phyloP scores from a whole-genome alignment of 2,113 vertebrate species.

The Jaculus jaculus region DNA sequence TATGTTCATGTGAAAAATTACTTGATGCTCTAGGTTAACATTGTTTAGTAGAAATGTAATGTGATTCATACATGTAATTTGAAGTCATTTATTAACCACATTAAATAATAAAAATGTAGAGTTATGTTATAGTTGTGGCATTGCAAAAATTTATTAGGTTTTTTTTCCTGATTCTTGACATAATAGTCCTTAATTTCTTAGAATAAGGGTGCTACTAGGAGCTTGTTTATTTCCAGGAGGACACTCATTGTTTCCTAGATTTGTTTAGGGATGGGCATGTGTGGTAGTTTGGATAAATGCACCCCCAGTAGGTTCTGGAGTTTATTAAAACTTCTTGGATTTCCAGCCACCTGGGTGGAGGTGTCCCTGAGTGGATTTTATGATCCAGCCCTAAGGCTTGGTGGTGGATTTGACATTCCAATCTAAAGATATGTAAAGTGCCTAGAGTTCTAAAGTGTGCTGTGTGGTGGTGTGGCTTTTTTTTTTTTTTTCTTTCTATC shows the following conservation, averaged over 20 bases:
- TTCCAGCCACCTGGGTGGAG: no score
- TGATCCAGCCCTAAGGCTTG: no score
- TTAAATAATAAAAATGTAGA: background rate
- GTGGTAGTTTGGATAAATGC: no score
- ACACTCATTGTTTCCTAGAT: rapidly evolving
- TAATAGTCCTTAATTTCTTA: background rate
- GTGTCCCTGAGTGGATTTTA: no score
- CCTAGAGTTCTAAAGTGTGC: no score
- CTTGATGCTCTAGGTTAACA: no score
- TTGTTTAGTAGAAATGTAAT: background rate
- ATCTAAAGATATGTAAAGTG: no score
- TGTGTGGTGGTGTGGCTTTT: no score
- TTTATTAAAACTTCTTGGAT: no score
- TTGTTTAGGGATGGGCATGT: background rate
- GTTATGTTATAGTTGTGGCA: background rate
- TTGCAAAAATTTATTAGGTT: background rate
- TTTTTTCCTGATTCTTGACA: background rate
- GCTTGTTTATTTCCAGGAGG: background rate
- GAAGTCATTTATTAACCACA: background rate
- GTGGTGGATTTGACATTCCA: no score
- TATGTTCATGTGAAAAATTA: background rate
- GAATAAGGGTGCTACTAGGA: rapidly evolving
- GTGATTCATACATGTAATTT: background rate
- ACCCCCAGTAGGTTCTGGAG: no score
- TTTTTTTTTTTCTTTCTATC: no score